Evolutionary conservation across 2,113 vertebrate species (phyloP).

Genomic region (Thymallus thymallus): DNA sequence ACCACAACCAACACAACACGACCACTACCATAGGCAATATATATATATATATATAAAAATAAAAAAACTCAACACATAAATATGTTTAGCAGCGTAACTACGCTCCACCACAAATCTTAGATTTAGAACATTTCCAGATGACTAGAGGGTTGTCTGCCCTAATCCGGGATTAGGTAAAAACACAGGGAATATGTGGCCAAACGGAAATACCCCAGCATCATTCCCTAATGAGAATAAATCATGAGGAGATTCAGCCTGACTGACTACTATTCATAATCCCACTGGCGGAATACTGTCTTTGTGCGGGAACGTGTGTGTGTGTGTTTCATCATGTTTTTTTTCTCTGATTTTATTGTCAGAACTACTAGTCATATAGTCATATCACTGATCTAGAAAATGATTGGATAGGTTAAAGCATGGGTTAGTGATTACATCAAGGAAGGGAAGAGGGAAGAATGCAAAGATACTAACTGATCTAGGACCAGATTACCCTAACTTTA

Average conservation of each 20-base stretch:
- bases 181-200: background rate
- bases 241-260: background rate
- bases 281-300: background rate
- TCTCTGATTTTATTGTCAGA: too few relatives aligned
- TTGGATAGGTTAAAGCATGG: too few relatives aligned
- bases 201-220: background rate
- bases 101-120: background rate
- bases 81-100: too few relatives aligned
- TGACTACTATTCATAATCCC: background rate
- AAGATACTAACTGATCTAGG: background rate
- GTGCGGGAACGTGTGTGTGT: background rate
- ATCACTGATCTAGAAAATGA: too few relatives aligned
- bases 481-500: background rate
- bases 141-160: background rate
- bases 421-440: too few relatives aligned
- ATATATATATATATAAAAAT: too few relatives aligned
- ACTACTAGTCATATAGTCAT: too few relatives aligned
- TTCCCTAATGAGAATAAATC: background rate
- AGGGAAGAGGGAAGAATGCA: too few relatives aligned
- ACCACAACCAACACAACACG: too few relatives aligned
- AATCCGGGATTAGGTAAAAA: constrained; percentile 18
- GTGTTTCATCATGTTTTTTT: background rate
- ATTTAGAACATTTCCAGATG: background rate
- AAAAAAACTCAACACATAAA: too few relatives aligned
- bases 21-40: too few relatives aligned